Base-by-base conservation (phyloP, 2,888 invertebrate genomes). In the Drosophila helvetica region DNA sequence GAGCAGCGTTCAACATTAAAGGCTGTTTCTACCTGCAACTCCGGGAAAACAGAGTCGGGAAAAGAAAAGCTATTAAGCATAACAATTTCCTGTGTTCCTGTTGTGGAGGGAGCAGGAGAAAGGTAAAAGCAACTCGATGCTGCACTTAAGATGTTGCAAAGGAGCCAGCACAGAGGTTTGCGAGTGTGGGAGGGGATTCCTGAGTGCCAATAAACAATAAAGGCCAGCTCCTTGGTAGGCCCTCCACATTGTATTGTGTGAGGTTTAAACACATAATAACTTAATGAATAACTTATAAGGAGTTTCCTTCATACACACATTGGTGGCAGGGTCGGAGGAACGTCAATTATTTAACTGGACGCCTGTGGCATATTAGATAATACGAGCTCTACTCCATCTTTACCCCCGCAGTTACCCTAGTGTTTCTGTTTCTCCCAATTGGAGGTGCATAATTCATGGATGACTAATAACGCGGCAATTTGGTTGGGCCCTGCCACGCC, bases 241-340 rank as follows among this genome's bases (percentile, higher is more conserved):
- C 50, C 42, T 46, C 25, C 33, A 66, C 63, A 78, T 80, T 80
- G 75, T 86, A 59, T 86, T 74, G 59, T 57, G 61, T 62, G 74
- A 66, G 78, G 78, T 64, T 87, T 87, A 84, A 86, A 85, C 86
- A 84, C 86, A 76, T 87, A 85, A 87, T 87, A 87, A 86, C 88
- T 79, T 82, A 85, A 80, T 84, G 78, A 77, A 79, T 78, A 74
- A 69, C 74, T 63, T 60, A 38, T 38, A n/a, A 7, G n/a, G 15
- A 38, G 6, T 7, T 38, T 7, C 38, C 38, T 15, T 38, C 38
- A n/a, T 38, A 15, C 2, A n/a, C n/a, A 38, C 38, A n/a, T n/a
- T n/a, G 38, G 15, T 38, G 38, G 12, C 33, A 5, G 33, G 38
- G 38, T n/a, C 38, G 38, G 38, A 7, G 15, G 7, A 15, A n/a